These are phyloP conservation scores for Mythimna albipuncta DNA, from an alignment of 2,888 invertebrate genomes.

Conservation along the genomic window DNA sequence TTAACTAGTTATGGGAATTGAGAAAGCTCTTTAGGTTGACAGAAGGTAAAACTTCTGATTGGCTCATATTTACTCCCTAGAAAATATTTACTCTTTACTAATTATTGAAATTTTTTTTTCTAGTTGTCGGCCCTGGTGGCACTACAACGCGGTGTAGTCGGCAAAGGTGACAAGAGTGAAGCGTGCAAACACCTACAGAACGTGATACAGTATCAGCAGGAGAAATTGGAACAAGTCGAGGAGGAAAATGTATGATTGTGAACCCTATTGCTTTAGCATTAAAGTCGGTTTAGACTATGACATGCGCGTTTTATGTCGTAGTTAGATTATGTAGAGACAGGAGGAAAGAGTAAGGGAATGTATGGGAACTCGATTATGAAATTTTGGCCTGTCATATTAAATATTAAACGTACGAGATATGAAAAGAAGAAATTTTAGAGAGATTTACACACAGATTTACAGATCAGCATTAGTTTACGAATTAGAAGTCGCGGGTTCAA, in stretches of 20 bases:
- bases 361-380: no score
- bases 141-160: constrained; percentile 82
- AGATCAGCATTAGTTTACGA: no score
- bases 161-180: constrained; percentile 76
- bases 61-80: neutral
- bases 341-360: no score
- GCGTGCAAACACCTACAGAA: constrained; percentile 85
- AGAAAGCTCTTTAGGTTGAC: no score
- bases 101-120: no score
- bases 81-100: no score
- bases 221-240: constrained; percentile 80
- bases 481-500: no score
- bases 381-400: no score
- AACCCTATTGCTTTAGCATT: constrained; percentile 50
- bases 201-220: constrained; percentile 84
- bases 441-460: no score
- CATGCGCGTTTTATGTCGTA: constrained; percentile 65
- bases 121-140: constrained; percentile 79
- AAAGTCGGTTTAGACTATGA: constrained; percentile 52
- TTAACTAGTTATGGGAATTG: no score
- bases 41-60: neutral
- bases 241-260: constrained; percentile 82
- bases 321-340: constrained; percentile 52
- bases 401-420: no score
- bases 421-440: no score